These are phyloP conservation scores for Copidosoma floridanum DNA, from an alignment of 1,140 invertebrate species.

Conservation along the genomic window DNA sequence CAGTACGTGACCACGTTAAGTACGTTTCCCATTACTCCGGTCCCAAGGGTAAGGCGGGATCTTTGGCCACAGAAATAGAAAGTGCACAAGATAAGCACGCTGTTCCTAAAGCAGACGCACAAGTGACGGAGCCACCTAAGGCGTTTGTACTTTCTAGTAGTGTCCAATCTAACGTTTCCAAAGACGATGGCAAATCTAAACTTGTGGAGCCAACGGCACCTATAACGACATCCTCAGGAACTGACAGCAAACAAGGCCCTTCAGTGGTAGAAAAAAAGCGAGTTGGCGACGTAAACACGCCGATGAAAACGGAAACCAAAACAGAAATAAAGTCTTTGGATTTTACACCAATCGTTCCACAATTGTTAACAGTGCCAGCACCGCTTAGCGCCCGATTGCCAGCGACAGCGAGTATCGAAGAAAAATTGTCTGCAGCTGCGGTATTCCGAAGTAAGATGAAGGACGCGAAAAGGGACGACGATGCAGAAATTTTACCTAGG, in stretches of 20 bases:
- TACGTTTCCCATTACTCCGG: conserved; percentile 23
- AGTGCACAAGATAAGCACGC: neutral
- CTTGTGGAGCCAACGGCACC: neutral
- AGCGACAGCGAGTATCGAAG: conserved; percentile 52
- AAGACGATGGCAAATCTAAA: conserved; percentile 1
- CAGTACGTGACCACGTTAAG: conserved; percentile 5
- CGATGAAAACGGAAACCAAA: conserved; percentile 5
- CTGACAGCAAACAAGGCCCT: neutral
- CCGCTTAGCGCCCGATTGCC: conserved; percentile 51
- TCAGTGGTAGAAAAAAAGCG: conserved; percentile 3
- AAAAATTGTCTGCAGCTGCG: conserved; percentile 50
- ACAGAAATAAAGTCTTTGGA: conserved; percentile 39
- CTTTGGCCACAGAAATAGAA: neutral
- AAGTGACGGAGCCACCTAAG: neutral
- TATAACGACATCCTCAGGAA: neutral
- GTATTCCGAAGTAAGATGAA: conserved; percentile 44
- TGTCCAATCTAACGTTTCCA: neutral
- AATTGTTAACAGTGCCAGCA: conserved; percentile 38
- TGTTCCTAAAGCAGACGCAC: neutral
- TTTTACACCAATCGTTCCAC: conserved; percentile 36
- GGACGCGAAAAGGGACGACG: conserved; percentile 43
- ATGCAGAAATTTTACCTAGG: conserved; percentile 29
- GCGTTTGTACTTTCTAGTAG: neutral
- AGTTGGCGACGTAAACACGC: neutral
- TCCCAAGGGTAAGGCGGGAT: conserved; percentile 16